Evolutionary conservation across 2,888 invertebrate genomes (phyloP), one percentile per base, ranked within the genome.

Genomic region (Microdon myrmicae): DNA sequence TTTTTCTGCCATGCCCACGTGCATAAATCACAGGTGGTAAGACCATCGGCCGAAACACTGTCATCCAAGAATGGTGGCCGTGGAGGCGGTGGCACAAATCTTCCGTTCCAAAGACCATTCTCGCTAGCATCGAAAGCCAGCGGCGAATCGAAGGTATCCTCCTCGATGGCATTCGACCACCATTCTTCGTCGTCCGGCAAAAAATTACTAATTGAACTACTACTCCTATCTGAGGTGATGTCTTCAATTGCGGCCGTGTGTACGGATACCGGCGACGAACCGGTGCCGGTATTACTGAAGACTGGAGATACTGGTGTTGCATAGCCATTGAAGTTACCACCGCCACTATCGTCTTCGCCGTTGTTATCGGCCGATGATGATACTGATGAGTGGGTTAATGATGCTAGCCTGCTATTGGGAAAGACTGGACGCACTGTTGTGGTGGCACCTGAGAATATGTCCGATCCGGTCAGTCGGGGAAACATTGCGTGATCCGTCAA

Each of bases 21-120:
- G 78, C 88, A 88, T 69, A 88, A 83, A 81, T 88, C 88, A 79
- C 88, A 88, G 74, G 87, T 87, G 72, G 88, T 88, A 69, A 87
- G 83, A 58, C 87, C 88, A 78, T 88, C 87, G 59, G 86, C 83
- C 68, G 83, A 82, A 69, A 84, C 83, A 68, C 81, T 82, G 68
- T 86, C 86, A 73, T 87, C 87, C 67, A 87, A 81, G 75, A 85
- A 86, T 37, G 86, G 83, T 45, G 87, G 86, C 70, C 87, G 81
- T 20, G 88, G 88, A 53, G 87, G 88, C 59, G 87, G 87, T 67
- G 87, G 86, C 69, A 87, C 84, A 76, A 86, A 87, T 71, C 82
- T 75, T 49, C 80, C 80, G 70, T 79, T 80, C 78, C 79, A 80
- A 41, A 80, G 72, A 8, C 79, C 80, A 69, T 77, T 76, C 69